These are phyloP conservation scores for Alloscopus bannaensis DNA, from an alignment of 2,888 invertebrate genomes.

Conservation along the genomic window DNA sequence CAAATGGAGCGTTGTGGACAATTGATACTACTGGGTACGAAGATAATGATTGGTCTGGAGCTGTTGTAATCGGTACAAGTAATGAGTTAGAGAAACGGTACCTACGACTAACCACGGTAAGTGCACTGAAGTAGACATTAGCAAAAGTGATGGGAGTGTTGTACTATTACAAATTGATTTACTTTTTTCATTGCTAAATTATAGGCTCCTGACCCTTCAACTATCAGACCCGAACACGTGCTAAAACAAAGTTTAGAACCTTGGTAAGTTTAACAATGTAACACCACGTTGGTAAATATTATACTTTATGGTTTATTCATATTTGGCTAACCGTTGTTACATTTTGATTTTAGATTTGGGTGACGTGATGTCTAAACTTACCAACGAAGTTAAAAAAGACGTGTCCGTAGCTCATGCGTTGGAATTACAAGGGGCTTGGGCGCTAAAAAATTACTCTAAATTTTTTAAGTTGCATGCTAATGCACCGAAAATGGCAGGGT, in stretches of 20 bases:
- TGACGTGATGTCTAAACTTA: constrained; percentile 89
- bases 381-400: constrained; percentile 85
- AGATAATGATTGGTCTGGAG: constrained; percentile 57
- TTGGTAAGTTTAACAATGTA: too few species aligned
- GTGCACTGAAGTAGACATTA: constrained; percentile 55
- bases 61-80: constrained; percentile 75
- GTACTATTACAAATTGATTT: too few species aligned
- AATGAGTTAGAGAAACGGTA: constrained; percentile 96
- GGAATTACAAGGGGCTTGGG: constrained; percentile 93
- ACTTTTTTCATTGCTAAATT: too few species aligned
- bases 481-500: constrained; percentile 96
- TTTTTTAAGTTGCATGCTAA: constrained; percentile 93
- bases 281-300: constrained; percentile 94
- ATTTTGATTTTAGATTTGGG: constrained; percentile 85
- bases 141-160: too few species aligned
- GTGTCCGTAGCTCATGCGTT: constrained; percentile 90
- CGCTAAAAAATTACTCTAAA: constrained; percentile 91
- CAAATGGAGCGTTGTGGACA: constrained; percentile 63
- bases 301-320: too few species aligned
- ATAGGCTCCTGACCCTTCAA: constrained; percentile 93
- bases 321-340: too few species aligned
- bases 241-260: constrained; percentile 88
- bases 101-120: constrained; percentile 89
- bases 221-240: constrained; percentile 93
- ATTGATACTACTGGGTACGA: constrained; percentile 68